These are phyloP conservation scores for Leucoptera coffeella DNA, from an alignment of 2,888 invertebrate genomes.

Conservation along the genomic window DNA sequence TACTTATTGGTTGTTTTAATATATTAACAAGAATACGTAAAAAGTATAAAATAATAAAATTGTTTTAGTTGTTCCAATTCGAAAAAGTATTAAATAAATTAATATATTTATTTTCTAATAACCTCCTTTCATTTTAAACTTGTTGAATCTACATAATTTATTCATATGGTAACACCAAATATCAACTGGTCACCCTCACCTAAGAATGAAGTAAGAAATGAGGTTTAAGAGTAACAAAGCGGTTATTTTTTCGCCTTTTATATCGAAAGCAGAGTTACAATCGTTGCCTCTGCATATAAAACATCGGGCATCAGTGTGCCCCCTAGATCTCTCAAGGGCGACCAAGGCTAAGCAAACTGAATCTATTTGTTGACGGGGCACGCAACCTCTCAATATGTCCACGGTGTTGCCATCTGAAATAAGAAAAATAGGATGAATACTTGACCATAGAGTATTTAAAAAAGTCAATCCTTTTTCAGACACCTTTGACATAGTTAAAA, in stretches of 20 bases:
- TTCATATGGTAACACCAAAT: slow-evolving; percentile 1
- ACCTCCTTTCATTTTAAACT: slow-evolving; percentile 1
- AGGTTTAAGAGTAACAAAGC: neutral
- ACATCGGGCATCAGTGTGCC: slow-evolving; percentile 42
- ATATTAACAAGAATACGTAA: no score
- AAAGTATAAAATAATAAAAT: no score
- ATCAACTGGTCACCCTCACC: no score
- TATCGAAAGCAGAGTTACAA: slow-evolving; percentile 22
- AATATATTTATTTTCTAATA: no score
- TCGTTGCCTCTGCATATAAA: slow-evolving; percentile 28
- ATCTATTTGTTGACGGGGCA: slow-evolving; percentile 29
- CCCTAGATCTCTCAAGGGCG: slow-evolving; percentile 33
- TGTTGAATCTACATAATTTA: no score
- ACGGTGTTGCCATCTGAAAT: slow-evolving; percentile 41
- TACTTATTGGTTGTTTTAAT: no score
- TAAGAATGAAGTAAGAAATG: slow-evolving; percentile 1
- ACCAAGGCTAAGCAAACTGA: slow-evolving; percentile 30
- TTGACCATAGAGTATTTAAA: no score
- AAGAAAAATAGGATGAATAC: no score
- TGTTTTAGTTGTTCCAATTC: no score
- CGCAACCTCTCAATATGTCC: slow-evolving; percentile 32
- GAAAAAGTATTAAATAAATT: no score
- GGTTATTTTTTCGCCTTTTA: neutral
- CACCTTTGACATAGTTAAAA: no score
- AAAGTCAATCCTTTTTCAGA: no score